Percentiles rank a stretch among this genome's conserved stretches.
Conservation (phyloP, 2,888 invertebrate genomes). For the Lucinisca nassula region DNA sequence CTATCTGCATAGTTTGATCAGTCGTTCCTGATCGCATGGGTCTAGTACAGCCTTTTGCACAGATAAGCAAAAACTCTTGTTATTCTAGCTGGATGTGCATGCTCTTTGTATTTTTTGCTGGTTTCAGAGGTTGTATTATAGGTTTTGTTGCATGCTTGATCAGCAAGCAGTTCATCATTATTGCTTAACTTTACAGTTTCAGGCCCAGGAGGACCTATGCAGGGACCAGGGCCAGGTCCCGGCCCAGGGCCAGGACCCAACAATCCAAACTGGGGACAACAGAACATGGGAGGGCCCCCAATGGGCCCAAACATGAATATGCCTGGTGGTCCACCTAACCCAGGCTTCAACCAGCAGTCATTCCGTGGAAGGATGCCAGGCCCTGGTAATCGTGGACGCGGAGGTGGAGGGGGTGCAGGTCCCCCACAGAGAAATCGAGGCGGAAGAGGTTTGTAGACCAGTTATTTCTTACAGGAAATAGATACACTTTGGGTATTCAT, state of each 20-base stretch:
- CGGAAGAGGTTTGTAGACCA: not conserved
- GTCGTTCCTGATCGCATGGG: no score
- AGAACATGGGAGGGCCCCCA: slow-evolving; percentile 73
- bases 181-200: slow-evolving; percentile 5
- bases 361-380: slow-evolving; percentile 49
- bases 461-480: not conserved
- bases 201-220: slow-evolving; percentile 34
- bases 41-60: no score
- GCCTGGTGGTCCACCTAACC: slow-evolving; percentile 31
- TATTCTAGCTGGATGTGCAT: no score
- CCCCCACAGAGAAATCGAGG: not conserved
- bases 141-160: no score
- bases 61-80: no score
- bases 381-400: slow-evolving; percentile 33
- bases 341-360: slow-evolving; percentile 15
- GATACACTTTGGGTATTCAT: not conserved
- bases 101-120: no score
- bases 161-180: no score
- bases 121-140: no score
- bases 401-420: slow-evolving; percentile 62
- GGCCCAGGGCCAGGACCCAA: slow-evolving; percentile 33
- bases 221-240: slow-evolving; percentile 34
- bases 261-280: slow-evolving; percentile 65
- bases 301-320: slow-evolving; percentile 49
- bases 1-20: no score